Evolutionary conservation across 2,113 vertebrate genomes (phyloP).

Genomic region (Puffinus mauretanicus): DNA sequence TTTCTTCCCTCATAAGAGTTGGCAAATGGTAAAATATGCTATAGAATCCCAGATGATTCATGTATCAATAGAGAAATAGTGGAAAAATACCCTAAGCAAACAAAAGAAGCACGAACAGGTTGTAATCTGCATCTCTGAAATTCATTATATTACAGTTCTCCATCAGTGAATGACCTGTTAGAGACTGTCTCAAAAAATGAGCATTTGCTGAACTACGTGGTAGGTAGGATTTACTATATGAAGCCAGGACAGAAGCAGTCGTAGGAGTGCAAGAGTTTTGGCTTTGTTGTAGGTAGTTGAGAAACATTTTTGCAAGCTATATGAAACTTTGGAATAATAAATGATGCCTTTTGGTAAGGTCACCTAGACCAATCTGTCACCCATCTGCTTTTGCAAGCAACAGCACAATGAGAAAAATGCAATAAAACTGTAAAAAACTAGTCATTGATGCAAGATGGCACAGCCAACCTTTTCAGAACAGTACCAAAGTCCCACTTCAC

Average conservation of each 20-base stretch:
- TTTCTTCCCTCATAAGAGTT: background rate
- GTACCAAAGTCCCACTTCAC: accelerated
- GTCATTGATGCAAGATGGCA: background rate
- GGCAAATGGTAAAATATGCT: background rate
- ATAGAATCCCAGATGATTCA: background rate
- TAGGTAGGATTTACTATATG: background rate
- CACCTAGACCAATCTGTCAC: background rate
- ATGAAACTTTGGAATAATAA: background rate
- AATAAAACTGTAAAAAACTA: background rate
- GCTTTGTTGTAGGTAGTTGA: background rate
- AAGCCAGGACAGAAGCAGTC: background rate
- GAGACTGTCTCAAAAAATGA: background rate
- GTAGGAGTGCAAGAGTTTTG: background rate
- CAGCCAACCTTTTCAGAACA: accelerated
- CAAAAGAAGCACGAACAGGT: background rate
- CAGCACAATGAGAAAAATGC: background rate
- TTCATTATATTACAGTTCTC: accelerated
- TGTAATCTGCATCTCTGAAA: background rate
- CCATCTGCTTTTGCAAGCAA: conserved; percentile 1
- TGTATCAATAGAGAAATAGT: background rate
- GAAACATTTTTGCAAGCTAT: background rate
- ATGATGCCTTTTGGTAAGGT: background rate
- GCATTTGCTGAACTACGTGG: background rate
- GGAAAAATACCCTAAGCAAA: background rate
- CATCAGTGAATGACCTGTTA: background rate